These are phyloP conservation scores for Acanthochromis polyacanthus DNA, from an alignment of 2,113 vertebrate species.

Conservation along the genomic window DNA sequence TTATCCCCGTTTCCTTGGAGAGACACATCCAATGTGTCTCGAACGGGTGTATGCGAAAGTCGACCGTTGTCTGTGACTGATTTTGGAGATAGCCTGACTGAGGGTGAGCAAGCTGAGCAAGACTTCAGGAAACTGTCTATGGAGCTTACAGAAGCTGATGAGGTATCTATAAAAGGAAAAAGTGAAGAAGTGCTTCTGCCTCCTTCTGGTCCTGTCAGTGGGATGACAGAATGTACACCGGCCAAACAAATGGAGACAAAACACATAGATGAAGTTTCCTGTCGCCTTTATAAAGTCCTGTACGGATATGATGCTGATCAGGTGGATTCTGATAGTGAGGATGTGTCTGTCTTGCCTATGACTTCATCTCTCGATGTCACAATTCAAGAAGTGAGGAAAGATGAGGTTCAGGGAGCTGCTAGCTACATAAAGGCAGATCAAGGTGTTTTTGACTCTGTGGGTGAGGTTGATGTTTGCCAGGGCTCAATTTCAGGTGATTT, in stretches of 20 bases:
- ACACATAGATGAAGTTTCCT: slow-evolving; percentile 77
- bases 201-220: background rate
- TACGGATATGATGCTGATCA: slow-evolving; percentile 71
- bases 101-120: slow-evolving; percentile 79
- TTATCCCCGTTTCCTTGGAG: slow-evolving; percentile 43
- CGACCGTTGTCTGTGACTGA: slow-evolving; percentile 70
- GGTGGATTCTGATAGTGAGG: slow-evolving; percentile 29
- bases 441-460: slow-evolving; percentile 9
- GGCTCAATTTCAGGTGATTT: slow-evolving; percentile 13
- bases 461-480: slow-evolving; percentile 32
- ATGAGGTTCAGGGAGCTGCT: slow-evolving; percentile 23
- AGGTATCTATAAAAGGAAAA: slow-evolving; percentile 38
- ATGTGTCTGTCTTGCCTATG: slow-evolving; percentile 4
- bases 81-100: slow-evolving; percentile 80
- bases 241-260: slow-evolving; percentile 14
- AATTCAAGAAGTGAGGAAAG: slow-evolving; percentile 24
- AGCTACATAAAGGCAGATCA: background rate
- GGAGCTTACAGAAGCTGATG: slow-evolving; percentile 63
- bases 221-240: background rate
- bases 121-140: slow-evolving; percentile 77
- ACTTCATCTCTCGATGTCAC: slow-evolving; percentile 2
- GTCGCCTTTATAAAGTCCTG: slow-evolving; percentile 78
- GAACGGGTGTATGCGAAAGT: slow-evolving; percentile 61
- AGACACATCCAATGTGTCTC: slow-evolving; percentile 42
- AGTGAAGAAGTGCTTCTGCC: slow-evolving; percentile 14